Evolutionary conservation across 2,888 invertebrate genomes (phyloP), one percentile per base, ranked within the genome.

Genomic region (Polyommatus icarus): DNA sequence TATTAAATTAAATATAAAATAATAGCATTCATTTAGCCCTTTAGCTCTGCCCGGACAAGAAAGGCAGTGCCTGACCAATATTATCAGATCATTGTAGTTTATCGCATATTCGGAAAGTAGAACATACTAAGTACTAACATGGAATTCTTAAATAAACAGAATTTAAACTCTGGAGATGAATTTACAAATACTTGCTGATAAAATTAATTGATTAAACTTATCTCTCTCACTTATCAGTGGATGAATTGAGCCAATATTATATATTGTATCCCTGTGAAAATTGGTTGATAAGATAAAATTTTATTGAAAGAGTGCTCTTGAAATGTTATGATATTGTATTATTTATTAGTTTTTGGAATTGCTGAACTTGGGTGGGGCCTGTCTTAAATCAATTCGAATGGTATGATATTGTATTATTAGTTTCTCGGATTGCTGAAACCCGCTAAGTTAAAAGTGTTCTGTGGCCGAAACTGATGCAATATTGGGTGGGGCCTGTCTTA

Each of bases 251-350:
- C 32, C 29, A 67, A 67, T 24, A 67, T 12, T 24, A 29, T 67
- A 67, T 24, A 67, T 12, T 24, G 29, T 67, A 67, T 67, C 67
- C 29, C 67, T 67, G 15, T 67, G 18, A 67, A 67, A 67, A 67
- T 67, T 67, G 67, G 67, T 67, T 67, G 67, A 67, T 32, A 67
- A 32, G 67, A 67, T 67, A 67, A 67, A 29, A 67, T 0, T 18
- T 67, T 67, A 67, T 67, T 67, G 67, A 67, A 32, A 67, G 29
- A 67, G 61, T 20, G 20, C 61, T 61, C 61, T 61, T 61, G 12
- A 61, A 61, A 61, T 61, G 61, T 3, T 24, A 61, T 12, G 61
- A 24, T 61, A 61, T 20, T 12, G 15, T 20, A n/a, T 24, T 61
- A 61, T 20, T 24, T 61, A 61, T 20, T 61, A n/a, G 59, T 61